These are phyloP conservation scores for Nothoprocta perdicaria DNA, from an alignment of 2,113 vertebrate species.

Conservation along the genomic window DNA sequence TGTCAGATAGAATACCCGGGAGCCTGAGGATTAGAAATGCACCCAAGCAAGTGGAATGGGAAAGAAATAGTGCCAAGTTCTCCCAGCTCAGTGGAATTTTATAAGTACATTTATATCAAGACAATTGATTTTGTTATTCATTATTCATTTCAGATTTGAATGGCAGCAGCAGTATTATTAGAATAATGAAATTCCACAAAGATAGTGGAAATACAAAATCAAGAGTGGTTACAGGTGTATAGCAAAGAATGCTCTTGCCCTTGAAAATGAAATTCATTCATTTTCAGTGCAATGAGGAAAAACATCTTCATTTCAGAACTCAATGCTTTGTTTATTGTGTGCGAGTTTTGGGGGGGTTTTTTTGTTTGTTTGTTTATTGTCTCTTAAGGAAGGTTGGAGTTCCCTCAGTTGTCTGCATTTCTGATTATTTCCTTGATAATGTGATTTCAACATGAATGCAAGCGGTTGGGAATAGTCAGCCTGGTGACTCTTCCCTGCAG, in stretches of 20 bases:
- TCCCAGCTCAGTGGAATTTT: not conserved
- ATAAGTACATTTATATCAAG: constrained; percentile 16
- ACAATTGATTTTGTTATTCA: constrained; percentile 47
- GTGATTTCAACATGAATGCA: constrained; percentile 25
- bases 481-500: not conserved
- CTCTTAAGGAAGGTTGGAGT: not conserved
- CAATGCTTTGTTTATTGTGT: not conserved
- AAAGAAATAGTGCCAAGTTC: not conserved
- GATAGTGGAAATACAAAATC: not conserved
- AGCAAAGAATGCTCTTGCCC: not conserved
- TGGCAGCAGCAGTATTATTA: constrained; percentile 35
- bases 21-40: constrained; percentile 8
- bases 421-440: not conserved
- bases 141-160: constrained; percentile 54
- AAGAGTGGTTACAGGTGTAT: not conserved
- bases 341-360: too few species aligned
- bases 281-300: constrained; percentile 16
- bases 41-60: not conserved
- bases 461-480: not conserved
- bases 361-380: not conserved
- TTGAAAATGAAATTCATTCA: constrained; percentile 19
- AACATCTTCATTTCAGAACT: not conserved
- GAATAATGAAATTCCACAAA: constrained; percentile 24
- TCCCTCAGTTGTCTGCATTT: not conserved
- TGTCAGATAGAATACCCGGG: constrained; percentile 10